phyloP scores from a whole-genome alignment of 2,113 vertebrate species.

The Gallinago media region DNA sequence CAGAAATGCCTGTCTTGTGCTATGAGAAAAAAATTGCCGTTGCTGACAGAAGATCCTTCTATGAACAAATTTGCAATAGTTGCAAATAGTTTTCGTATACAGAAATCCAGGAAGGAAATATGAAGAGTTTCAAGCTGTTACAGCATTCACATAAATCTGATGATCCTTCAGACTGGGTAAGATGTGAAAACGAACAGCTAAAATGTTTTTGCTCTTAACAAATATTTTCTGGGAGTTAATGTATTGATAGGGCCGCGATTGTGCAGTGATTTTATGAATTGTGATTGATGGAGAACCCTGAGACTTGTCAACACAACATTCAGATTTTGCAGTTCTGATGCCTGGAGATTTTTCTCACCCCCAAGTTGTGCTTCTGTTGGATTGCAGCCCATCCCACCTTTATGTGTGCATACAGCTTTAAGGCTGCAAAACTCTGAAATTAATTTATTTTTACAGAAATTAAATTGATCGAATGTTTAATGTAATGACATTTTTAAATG shows the following conservation, averaged over 20 bases:
- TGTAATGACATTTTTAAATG: background rate
- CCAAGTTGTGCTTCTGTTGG: background rate
- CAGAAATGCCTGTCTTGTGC: background rate
- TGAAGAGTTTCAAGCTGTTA: background rate
- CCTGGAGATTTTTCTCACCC: background rate
- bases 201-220: background rate
- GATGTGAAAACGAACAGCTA: background rate
- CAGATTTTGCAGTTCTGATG: background rate
- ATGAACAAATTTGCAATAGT: background rate
- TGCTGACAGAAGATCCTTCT: background rate
- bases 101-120: background rate
- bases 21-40: background rate
- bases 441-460: background rate
- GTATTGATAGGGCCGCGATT: background rate
- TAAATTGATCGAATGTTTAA: slow-evolving; percentile 21
- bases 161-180: background rate
- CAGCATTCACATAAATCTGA: background rate
- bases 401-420: background rate
- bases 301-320: background rate
- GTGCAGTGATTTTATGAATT: background rate
- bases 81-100: background rate
- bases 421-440: background rate
- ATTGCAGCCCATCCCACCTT: background rate
- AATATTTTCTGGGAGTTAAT: background rate
- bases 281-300: background rate